phyloP scores from a whole-genome alignment of 2,888 invertebrate species.

The Lucinisca nassula region DNA sequence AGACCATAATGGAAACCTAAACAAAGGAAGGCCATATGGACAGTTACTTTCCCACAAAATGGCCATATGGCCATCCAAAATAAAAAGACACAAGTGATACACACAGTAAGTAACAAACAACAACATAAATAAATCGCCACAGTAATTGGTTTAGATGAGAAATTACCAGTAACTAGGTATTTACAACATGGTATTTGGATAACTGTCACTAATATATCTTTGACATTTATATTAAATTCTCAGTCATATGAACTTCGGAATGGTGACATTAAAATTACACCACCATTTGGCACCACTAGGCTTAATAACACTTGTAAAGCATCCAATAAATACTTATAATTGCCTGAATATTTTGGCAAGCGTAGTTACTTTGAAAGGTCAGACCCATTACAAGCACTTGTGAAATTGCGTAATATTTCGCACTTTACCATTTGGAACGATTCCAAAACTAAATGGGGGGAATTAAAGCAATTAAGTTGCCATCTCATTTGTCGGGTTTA shows the following conservation, averaged over 20 bases:
- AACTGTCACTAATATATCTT: background rate
- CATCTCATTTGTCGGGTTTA: background rate
- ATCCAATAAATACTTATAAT: background rate
- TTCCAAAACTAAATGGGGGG: background rate
- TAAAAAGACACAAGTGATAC: too few relatives aligned
- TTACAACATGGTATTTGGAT: background rate
- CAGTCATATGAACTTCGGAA: background rate
- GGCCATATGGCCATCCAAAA: too few relatives aligned
- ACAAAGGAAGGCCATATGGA: too few relatives aligned
- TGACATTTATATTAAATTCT: too few relatives aligned
- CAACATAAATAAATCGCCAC: too few relatives aligned
- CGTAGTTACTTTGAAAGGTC: background rate
- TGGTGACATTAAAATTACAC: background rate
- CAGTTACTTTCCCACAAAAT: too few relatives aligned
- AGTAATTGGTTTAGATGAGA: background rate
- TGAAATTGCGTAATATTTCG: background rate
- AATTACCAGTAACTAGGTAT: background rate
- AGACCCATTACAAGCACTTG: background rate
- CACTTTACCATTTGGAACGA: background rate
- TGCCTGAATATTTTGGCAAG: background rate
- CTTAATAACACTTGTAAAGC: conserved; percentile 13
- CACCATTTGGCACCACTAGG: background rate
- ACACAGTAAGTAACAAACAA: too few relatives aligned
- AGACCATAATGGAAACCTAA: too few relatives aligned
- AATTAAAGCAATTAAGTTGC: background rate